phyloP scores from a whole-genome alignment of 2,797 vertebrate species.

The Lagocephalus sceleratus region DNA sequence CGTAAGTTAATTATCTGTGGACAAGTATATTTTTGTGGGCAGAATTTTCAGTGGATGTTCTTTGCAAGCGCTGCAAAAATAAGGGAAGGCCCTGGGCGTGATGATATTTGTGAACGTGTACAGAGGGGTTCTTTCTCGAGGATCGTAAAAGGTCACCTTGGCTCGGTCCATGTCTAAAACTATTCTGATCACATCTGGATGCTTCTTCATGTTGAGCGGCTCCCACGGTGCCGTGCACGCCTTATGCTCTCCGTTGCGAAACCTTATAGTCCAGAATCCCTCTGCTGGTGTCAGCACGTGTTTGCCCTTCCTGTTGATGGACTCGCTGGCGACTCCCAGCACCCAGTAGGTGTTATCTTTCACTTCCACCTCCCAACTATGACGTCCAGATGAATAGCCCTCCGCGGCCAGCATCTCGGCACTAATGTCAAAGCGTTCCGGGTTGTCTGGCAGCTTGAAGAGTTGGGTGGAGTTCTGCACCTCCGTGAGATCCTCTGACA shows the following conservation, averaged over 20 bases:
- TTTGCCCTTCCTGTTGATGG: constrained; percentile 79
- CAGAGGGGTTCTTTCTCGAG: constrained; percentile 68
- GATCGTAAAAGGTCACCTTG: constrained; percentile 77
- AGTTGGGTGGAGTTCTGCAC: constrained; percentile 71
- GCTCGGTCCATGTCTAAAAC: constrained; percentile 79
- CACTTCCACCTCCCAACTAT: constrained; percentile 80
- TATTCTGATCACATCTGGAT: constrained; percentile 68
- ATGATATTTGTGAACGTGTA: constrained; percentile 74
- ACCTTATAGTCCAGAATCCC: constrained; percentile 81
- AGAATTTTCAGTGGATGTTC: constrained; percentile 75
- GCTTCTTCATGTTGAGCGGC: constrained; percentile 68
- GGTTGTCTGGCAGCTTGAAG: constrained; percentile 78
- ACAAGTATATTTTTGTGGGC: constrained; percentile 57
- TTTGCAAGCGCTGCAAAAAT: constrained; percentile 81
- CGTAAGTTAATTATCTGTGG: constrained; percentile 44
- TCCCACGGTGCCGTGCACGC: constrained; percentile 81
- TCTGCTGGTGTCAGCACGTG: constrained; percentile 77
- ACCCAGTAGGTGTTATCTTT: constrained; percentile 81
- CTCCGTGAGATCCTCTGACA: constrained; percentile 74
- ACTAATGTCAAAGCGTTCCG: constrained; percentile 77
- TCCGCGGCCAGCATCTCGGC: constrained; percentile 76
- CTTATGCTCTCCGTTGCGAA: constrained; percentile 80
- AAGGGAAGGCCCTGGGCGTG: constrained; percentile 67
- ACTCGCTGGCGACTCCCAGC: constrained; percentile 73
- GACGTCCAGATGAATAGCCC: constrained; percentile 68